phyloP scores from a whole-genome alignment of 1,140 invertebrate species.

The Psix sp. region DNA sequence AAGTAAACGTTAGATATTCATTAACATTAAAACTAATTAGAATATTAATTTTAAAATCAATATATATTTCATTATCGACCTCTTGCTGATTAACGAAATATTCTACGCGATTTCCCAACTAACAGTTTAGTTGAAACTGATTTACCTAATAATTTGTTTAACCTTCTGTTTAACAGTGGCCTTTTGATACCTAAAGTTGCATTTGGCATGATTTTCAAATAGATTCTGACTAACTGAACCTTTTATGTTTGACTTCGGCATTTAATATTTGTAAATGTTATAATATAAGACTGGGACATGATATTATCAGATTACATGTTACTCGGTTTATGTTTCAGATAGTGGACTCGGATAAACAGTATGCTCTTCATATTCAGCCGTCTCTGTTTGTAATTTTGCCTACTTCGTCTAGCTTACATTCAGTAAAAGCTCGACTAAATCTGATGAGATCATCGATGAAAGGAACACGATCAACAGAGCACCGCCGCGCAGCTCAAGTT shows the following conservation, averaged over 20 bases:
- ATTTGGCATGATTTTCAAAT: background rate
- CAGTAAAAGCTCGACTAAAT: constrained; percentile 43
- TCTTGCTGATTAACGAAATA: no score
- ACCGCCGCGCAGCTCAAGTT: constrained; percentile 7
- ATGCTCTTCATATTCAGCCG: constrained; percentile 35
- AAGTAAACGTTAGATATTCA: no score
- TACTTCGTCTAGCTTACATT: constrained; percentile 33
- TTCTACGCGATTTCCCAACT: no score
- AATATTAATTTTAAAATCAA: no score
- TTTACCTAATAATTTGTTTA: no score
- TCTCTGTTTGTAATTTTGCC: constrained; percentile 21
- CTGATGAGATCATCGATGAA: constrained; percentile 55
- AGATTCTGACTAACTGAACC: background rate
- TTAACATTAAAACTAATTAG: no score
- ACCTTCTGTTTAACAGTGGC: no score
- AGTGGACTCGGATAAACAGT: constrained; percentile 46
- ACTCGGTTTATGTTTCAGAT: constrained; percentile 63
- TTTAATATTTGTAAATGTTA: constrained; percentile 33
- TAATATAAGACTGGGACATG: constrained; percentile 53
- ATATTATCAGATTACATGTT: constrained; percentile 58
- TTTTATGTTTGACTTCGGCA: background rate
- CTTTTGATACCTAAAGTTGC: no score
- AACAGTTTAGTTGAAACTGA: no score
- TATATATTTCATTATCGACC: no score
- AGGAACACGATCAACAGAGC: constrained; percentile 46